These are phyloP conservation scores for Agrenia bidenticulata DNA, from an alignment of 2,888 invertebrate genomes.

Conservation along the genomic window DNA sequence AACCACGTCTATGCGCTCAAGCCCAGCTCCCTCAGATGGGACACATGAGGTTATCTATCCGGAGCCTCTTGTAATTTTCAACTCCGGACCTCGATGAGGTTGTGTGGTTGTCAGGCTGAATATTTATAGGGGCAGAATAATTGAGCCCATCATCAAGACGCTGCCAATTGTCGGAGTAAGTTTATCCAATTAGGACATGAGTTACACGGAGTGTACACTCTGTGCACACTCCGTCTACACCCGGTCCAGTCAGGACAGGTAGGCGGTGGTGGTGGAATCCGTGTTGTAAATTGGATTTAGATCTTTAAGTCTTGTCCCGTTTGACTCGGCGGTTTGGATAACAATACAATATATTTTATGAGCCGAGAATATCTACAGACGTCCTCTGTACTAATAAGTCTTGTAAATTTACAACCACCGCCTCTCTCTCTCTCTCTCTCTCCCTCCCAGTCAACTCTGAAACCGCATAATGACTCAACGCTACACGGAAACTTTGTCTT, in stretches of 20 bases:
- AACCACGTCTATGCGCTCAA: too few species aligned
- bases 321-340: slow-evolving; percentile 8
- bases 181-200: slow-evolving; percentile 3
- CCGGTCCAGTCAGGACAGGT: too few species aligned
- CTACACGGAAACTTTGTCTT: slow-evolving; percentile 14
- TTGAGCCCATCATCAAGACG: background rate
- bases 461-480: slow-evolving; percentile 14
- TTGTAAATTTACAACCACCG: slow-evolving; percentile 2
- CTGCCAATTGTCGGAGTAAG: background rate
- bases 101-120: background rate
- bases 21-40: too few species aligned
- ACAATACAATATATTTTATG: slow-evolving; percentile 15
- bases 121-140: slow-evolving; percentile 2
- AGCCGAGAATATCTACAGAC: slow-evolving; percentile 2
- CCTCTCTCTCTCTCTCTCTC: background rate
- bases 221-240: too few species aligned
- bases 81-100: background rate
- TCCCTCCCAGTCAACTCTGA: background rate
- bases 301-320: background rate
- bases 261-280: background rate
- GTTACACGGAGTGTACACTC: background rate
- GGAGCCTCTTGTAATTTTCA: too few species aligned
- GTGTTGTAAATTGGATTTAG: slow-evolving; percentile 7
- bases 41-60: too few species aligned
- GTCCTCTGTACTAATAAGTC: slow-evolving; percentile 6